A percentile compares a stretch with the other conserved stretches of the same genome.
Evolutionary conservation across 2,113 vertebrate genomes (phyloP).

Genomic region (Ceuthmochares aereus): DNA sequence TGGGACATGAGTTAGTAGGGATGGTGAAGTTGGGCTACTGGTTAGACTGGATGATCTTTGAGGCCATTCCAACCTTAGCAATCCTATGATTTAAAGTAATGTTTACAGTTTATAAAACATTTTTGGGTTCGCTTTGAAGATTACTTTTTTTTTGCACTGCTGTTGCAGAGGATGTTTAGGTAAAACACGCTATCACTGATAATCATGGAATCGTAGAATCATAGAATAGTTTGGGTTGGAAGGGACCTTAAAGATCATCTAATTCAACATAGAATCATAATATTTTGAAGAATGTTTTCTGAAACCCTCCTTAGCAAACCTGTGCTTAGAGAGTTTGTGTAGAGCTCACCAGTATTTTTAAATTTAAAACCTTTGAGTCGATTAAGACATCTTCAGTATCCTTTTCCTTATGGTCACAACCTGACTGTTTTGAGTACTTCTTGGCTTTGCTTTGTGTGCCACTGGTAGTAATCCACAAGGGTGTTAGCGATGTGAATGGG

Average conservation of each 20-base stretch:
- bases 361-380: not conserved
- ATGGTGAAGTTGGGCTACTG: too few species aligned
- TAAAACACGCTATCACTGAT: not conserved
- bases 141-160: not conserved
- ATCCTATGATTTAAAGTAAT: not conserved
- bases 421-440: not conserved
- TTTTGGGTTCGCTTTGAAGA: not conserved
- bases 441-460: not conserved
- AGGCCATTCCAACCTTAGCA: too few species aligned
- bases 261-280: too few species aligned
- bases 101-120: not conserved
- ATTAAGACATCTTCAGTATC: not conserved
- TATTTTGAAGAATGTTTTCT: not conserved
- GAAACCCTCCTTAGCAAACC: not conserved
- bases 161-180: not conserved
- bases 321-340: not conserved
- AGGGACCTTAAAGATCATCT: too few species aligned
- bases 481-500: not conserved
- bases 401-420: not conserved
- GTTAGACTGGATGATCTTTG: too few species aligned
- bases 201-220: too few species aligned
- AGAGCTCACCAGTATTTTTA: not conserved
- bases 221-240: too few species aligned
- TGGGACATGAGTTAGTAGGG: too few species aligned
- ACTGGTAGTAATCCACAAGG: not conserved